Evolutionary conservation across 37 sponge, comb jelly and placozoan species (phyloP), one percentile per base, ranked within the genome.

Genomic region (Haliclona indistincta): DNA sequence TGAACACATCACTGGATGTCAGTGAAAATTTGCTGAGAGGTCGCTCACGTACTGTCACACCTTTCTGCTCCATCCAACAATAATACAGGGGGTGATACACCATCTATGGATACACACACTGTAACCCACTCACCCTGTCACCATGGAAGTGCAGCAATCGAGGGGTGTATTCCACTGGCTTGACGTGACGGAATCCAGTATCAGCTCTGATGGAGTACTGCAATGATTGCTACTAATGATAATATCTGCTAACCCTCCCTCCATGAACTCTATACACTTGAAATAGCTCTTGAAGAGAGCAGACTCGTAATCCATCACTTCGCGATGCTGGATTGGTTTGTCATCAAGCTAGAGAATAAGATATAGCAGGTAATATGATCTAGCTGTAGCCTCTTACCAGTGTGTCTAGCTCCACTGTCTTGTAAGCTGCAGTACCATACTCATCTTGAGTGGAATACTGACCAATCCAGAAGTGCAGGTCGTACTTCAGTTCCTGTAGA

Each of bases 381-480:
- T 26, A 10, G 22, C 22, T 64, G 4, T 34, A 64, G 36, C 22
- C 15, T 1, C 73, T 32, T 53, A 71, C 73, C 73, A 83, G 69
- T 33, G 77, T 76, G 68, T 88, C 89, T 38, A 88, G 67, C 60
- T 88, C 89, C 29, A 88, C 89, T 5, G 89, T 88, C 78, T 88
- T 88, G 83, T 88, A 88, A 38, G 89, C 89, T 15, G 89, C 89
- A 4, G 83, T 82, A 3, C 82, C 89, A 56, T 81, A 88, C 62
- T 88, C 89, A 64, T 88, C 89, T 63, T 88, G 80, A 26, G 75
- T 86, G 29, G 81, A 80, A 34, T 86, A 63, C 39, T 76, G 67
- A 10, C 89, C 89, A 75, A 88, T 81, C 89, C 89, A 88, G 78
- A 88, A 88, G 51, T 88, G 89, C 41, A 88, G 60, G 38, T 88